Evolutionary conservation across 2,113 vertebrate species (phyloP), one percentile per base, ranked within the genome.

Genomic region (Takifugu bimaculatus): DNA sequence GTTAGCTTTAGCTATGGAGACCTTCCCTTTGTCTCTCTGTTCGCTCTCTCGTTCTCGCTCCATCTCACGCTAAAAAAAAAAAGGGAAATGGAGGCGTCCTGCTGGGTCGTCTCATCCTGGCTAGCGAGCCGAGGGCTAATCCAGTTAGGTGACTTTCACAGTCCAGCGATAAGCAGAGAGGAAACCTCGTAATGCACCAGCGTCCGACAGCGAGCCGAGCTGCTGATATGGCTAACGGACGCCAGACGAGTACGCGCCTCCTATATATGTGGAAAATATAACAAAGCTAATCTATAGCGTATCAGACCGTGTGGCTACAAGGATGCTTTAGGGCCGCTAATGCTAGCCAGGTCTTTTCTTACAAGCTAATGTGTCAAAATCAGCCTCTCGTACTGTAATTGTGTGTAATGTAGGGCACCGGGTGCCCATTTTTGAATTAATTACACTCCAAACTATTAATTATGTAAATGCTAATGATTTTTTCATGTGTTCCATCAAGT

Each of bases 61-160:
- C 48, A 54, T 51, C 56, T 59, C 59, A 3, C 63, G 42, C 49
- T 15, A 43, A 29, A 68, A n/a, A 62, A 59, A 59, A 74, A 52
- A 65, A 47, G 56, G 61, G 71, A 72, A 26, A 74, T 57, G 4
- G 65, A 50, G 54, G 68, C 70, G 26, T 78, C 84, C 83, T 81
- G 79, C 85, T 79, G 81, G 68, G 78, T 65, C 74, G 67, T 78
- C 65, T 83, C 78, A 77, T 77, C 80, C 78, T 78, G 70, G 75
- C 71, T 81, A 82, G 68, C 63, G 67, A 86, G 75, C 79, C 51
- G 55, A 53, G 62, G 72, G 64, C 83, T 91, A 90, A 90, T 90
- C 87, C 88, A 72, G 78, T 91, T 91, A 89, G 80, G 77, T 89
- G 88, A 91, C 87, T 89, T 91, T 91, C 88, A 89, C 89, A 89